Conservation (phyloP, 2,113 vertebrate species). For the Tragulus kanchil region DNA sequence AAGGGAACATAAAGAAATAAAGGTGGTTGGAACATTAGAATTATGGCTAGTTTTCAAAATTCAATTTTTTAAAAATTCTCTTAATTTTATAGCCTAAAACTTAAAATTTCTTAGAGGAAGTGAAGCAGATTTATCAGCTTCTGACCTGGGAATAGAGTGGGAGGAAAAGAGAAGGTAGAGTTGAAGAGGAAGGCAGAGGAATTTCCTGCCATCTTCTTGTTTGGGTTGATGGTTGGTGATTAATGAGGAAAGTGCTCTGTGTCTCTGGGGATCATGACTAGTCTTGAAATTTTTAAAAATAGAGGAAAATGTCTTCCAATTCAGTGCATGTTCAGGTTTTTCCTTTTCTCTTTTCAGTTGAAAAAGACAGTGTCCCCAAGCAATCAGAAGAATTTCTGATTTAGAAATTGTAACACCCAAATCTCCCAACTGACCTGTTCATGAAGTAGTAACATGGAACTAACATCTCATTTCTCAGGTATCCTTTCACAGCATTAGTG, state of each 20-base stretch:
- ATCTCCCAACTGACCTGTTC: background rate
- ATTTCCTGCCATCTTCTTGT: background rate
- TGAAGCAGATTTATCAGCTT: background rate
- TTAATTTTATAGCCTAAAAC: background rate
- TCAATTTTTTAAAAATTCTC: background rate
- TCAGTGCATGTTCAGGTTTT: background rate
- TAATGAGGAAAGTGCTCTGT: background rate
- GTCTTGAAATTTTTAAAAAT: conserved; percentile 10
- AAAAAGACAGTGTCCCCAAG: background rate
- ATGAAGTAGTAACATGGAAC: background rate
- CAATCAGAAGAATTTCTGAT: background rate
- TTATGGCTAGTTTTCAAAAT: conserved; percentile 48
- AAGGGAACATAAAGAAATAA: background rate
- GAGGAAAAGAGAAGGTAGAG: background rate
- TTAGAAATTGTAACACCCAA: conserved; percentile 14
- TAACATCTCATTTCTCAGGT: background rate
- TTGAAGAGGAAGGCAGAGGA: background rate
- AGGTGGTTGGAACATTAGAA: background rate
- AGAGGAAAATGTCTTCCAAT: background rate
- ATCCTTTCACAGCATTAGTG: background rate
- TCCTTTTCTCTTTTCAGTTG: background rate
- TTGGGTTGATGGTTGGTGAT: background rate
- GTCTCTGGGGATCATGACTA: background rate
- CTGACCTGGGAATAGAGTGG: conserved; percentile 15
- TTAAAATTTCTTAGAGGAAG: background rate